Evolutionary conservation across 2,797 vertebrate species (phyloP).

Genomic region (Pseudochirops cupreus): DNA sequence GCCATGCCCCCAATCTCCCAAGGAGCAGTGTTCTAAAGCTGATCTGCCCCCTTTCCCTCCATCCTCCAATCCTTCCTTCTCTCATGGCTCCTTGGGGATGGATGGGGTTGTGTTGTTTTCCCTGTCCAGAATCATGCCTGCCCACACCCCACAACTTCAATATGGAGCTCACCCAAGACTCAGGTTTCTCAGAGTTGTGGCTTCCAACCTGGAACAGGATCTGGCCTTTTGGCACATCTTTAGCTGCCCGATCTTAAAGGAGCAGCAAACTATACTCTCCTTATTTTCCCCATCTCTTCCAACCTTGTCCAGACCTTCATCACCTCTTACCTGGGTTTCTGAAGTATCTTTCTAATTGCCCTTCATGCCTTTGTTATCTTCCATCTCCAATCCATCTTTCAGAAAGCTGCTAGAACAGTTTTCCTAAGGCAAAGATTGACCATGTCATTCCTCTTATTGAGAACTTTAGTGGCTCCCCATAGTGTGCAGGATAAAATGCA

Average conservation of each 20-base stretch:
- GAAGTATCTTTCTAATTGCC: neutral
- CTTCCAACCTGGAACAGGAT: slow-evolving; percentile 29
- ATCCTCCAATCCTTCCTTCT: neutral
- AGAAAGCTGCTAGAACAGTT: neutral
- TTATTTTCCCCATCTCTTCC: neutral
- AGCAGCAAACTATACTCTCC: neutral
- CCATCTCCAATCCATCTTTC: neutral
- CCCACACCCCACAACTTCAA: slow-evolving; percentile 45
- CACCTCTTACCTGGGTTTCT: neutral
- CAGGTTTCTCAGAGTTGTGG: slow-evolving; percentile 54
- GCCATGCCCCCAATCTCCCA: neutral
- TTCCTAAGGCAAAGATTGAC: neutral
- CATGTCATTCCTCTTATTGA: neutral
- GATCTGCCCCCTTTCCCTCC: neutral
- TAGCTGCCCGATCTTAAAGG: neutral
- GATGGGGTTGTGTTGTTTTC: neutral
- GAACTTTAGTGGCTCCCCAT: neutral
- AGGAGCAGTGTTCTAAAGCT: neutral
- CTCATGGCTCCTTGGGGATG: neutral
- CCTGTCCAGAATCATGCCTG: neutral
- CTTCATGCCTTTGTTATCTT: neutral
- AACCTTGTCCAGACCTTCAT: neutral
- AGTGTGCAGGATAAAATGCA: neutral
- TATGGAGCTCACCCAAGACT: slow-evolving; percentile 43
- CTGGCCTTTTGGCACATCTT: slow-evolving; percentile 8